These are phyloP conservation scores for Ormyrus nitidulus DNA, from an alignment of 2,888 invertebrate species.

Conservation along the genomic window DNA sequence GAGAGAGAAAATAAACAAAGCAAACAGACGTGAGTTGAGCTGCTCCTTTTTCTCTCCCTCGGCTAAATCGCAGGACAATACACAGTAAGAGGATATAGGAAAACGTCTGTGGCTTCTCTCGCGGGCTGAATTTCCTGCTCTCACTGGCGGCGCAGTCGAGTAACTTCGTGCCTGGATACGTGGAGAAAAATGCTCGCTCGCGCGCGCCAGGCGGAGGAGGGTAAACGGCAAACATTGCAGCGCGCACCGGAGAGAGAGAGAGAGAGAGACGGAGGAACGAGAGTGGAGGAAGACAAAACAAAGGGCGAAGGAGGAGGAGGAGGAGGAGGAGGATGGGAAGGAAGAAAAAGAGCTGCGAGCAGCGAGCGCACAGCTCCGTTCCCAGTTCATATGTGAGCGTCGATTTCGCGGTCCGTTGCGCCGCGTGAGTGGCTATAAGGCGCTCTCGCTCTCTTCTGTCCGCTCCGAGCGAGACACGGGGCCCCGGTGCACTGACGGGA, in stretches of 20 bases:
- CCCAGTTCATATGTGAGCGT: constrained; percentile 74
- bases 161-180: constrained; percentile 46
- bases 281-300: constrained; percentile 53
- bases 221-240: constrained; percentile 49
- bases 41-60: constrained; percentile 16
- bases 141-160: constrained; percentile 4
- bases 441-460: background rate
- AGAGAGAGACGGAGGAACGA: constrained; percentile 19
- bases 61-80: constrained; percentile 50
- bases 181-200: constrained; percentile 40
- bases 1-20: background rate
- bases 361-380: constrained; percentile 55
- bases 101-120: constrained; percentile 20
- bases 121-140: constrained; percentile 32
- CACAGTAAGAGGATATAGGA: constrained; percentile 32
- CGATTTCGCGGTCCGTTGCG: constrained; percentile 75
- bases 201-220: constrained; percentile 21
- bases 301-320: constrained; percentile 54
- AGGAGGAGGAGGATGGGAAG: constrained; percentile 56
- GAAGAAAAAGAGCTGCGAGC: constrained; percentile 53
- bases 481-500: constrained; percentile 67
- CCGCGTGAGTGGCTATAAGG: constrained; percentile 70
- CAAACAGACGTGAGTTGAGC: constrained; percentile 26
- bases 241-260: constrained; percentile 4
- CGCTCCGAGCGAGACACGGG: constrained; percentile 16